These are phyloP conservation scores for Ormyrus thymus DNA, from an alignment of 2,888 invertebrate genomes.

Conservation along the genomic window DNA sequence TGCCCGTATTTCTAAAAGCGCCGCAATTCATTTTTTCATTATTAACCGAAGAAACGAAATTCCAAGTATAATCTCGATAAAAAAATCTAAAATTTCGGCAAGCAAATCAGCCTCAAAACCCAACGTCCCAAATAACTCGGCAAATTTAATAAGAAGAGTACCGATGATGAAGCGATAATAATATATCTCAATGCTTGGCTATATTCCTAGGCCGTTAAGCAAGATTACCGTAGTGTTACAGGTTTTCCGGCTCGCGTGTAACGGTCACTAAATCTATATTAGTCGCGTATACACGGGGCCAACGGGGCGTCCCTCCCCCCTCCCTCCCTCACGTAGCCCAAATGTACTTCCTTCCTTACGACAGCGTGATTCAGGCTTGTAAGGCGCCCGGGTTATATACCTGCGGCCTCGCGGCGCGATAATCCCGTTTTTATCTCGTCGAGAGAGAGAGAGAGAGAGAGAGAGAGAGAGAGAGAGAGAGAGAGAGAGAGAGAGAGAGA, in stretches of 20 bases:
- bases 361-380: slow-evolving; percentile 34
- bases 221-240: slow-evolving; percentile 35
- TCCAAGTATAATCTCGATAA: too few relatives aligned
- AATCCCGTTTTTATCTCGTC: slow-evolving; percentile 29
- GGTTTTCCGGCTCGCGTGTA: slow-evolving; percentile 33
- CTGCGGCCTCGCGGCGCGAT: slow-evolving; percentile 12
- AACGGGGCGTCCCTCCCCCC: not conserved
- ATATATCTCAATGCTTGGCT: slow-evolving; percentile 35
- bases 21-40: too few relatives aligned
- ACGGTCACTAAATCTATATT: slow-evolving; percentile 51
- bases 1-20: too few relatives aligned
- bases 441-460: not conserved
- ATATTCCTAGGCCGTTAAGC: slow-evolving; percentile 23
- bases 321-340: slow-evolving; percentile 1
- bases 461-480: slow-evolving; percentile 5
- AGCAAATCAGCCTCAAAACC: too few relatives aligned
- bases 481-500: too few relatives aligned
- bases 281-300: not conserved
- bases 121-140: not conserved
- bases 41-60: too few relatives aligned
- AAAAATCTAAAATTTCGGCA: too few relatives aligned
- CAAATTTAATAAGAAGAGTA: slow-evolving; percentile 10
- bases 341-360: slow-evolving; percentile 41
- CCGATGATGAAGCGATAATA: slow-evolving; percentile 26
- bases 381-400: slow-evolving; percentile 18